Evolutionary conservation across 2,888 invertebrate genomes (phyloP).

Genomic region (Nymphalis c-album): DNA sequence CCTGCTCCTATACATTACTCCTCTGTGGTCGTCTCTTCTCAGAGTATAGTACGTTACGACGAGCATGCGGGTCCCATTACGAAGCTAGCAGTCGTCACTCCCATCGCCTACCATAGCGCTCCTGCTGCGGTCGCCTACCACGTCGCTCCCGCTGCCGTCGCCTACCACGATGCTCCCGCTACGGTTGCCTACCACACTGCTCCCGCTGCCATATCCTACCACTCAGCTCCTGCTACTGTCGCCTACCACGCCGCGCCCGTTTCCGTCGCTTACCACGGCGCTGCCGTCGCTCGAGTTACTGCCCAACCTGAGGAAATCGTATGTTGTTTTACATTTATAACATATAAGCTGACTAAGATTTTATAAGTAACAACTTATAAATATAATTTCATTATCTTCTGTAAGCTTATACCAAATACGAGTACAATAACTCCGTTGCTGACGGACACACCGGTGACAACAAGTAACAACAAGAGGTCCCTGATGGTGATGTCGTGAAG

Average conservation of each 20-base stretch:
- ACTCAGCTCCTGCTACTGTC: not conserved
- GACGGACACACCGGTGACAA: conserved; percentile 81
- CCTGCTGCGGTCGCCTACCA: not conserved
- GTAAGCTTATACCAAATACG: conserved; percentile 69
- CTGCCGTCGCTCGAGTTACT: no score
- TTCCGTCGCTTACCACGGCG: conserved; percentile 34
- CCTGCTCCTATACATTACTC: no score
- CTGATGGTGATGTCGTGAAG: conserved; percentile 76
- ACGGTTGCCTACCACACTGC: conserved; percentile 32
- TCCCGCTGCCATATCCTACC: conserved; percentile 42
- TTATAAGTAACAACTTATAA: no score
- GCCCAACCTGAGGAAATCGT: conserved; percentile 48
- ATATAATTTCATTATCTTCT: no score
- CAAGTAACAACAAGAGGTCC: conserved; percentile 51
- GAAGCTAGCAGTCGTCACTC: no score
- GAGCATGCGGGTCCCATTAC: no score
- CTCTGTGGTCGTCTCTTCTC: no score
- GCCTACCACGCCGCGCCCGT: not conserved
- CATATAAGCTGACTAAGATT: no score
- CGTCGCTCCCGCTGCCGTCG: conserved; percentile 46
- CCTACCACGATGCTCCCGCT: not conserved
- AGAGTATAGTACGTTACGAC: no score
- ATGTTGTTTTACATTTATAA: conserved; percentile 5
- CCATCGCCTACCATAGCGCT: not conserved
- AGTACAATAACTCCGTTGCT: conserved; percentile 79